These are phyloP conservation scores for Clusia tigrina DNA, from an alignment of 2,888 invertebrate species.

Conservation along the genomic window DNA sequence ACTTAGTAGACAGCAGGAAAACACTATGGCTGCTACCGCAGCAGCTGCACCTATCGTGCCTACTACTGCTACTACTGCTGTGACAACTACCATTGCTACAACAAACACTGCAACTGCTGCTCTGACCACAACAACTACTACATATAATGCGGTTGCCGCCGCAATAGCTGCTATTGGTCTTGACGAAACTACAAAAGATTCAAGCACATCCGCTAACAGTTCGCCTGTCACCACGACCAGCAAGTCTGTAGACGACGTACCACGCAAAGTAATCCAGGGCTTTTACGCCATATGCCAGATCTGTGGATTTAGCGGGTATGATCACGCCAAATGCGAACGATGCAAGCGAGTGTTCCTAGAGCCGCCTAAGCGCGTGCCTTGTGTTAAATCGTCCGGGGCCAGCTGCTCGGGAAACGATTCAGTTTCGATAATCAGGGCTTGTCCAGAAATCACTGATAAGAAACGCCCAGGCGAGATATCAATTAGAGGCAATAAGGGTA, in stretches of 20 bases:
- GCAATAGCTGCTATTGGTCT: conserved; percentile 52
- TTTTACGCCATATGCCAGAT: conserved; percentile 80
- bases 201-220: conserved; percentile 4
- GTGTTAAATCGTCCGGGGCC: conserved; percentile 43
- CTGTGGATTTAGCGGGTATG: conserved; percentile 81
- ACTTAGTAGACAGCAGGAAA: conserved; percentile 58
- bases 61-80: conserved; percentile 33
- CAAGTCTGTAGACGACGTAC: conserved; percentile 65
- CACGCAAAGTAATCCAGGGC: conserved; percentile 74
- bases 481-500: conserved; percentile 19
- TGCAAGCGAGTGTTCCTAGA: conserved; percentile 77
- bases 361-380: conserved; percentile 70
- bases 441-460: conserved; percentile 46
- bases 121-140: conserved; percentile 13
- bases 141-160: conserved; percentile 25
- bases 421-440: conserved; percentile 23
- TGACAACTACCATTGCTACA: conserved; percentile 25
- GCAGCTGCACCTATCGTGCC: conserved; percentile 28
- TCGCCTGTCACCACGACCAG: conserved; percentile 23
- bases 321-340: conserved; percentile 80
- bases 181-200: conserved; percentile 18
- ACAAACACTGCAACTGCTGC: conserved; percentile 5
- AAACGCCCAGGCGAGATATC: conserved; percentile 39
- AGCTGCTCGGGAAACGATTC: conserved; percentile 18
- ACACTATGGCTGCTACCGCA: conserved; percentile 35